Base-by-base conservation (phyloP, 1,140 invertebrate species). In the Drosophila mauritiana region DNA sequence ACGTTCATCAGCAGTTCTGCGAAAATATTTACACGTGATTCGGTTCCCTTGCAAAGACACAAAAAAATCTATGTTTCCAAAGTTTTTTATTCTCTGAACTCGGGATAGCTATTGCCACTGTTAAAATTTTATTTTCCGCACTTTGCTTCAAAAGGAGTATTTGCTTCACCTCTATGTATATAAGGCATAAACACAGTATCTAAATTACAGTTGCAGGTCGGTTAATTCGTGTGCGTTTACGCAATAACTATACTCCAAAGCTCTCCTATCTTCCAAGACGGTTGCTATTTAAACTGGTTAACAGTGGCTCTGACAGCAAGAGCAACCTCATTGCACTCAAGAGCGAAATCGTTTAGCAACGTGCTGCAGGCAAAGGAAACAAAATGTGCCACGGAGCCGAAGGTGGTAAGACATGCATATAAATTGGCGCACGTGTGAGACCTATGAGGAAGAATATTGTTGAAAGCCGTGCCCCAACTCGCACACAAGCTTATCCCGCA, bases 11-110 rank as follows among this genome's bases (percentile, higher is more conserved):
- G 85, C 85, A 89, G 73, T 84, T 80, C 73, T 70, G 69, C 61
- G 56, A 74, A 90, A 90, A 89, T 80, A 90, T 89, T 90, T 90
- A 69, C 84, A 84, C 85, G 84, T 84, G 77, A 80, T 89, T 70
- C 59, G n/a, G 17, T 15, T 31, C 37, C 46, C 48, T 34, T 69
- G 15, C 11, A 42, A 34, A 69, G 34, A 42, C 56, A 64, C 61
- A 53, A 64, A 49, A 45, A 25, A 68, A 67, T 53, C 48, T 43
- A 8, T 8, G 27, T 31, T 31, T 31, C 7, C 27, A 7, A 7
- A 8, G 7, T 31, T 31, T 31, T 7, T 63, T 67, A 61, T 79
- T 64, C 68, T 43, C 49, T 45, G 22, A 22, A 4, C 27, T 43
- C 10, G 17, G 36, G n/a, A n/a, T 39, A 39, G n/a, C 13, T 3